A percentile compares a stretch with the other conserved stretches of the same genome.
Conservation (phyloP, 2,888 invertebrate genomes). For the Biston betularia region DNA sequence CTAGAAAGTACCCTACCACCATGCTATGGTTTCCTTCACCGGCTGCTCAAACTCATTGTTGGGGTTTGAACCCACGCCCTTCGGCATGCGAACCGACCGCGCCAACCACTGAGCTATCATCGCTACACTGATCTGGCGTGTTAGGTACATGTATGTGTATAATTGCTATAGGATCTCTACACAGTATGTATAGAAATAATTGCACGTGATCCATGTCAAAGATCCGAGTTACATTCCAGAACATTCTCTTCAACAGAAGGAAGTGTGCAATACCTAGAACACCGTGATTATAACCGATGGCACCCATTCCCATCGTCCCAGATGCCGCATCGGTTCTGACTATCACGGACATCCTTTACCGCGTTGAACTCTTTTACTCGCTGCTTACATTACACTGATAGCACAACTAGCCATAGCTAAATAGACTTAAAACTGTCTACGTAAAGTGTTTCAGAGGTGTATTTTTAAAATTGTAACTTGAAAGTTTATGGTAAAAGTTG, state of each 20-base stretch:
- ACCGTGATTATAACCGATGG: conserved; percentile 1
- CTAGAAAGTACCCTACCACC: too few relatives aligned
- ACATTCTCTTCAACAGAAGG: conserved; percentile 9
- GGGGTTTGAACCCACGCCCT: too few relatives aligned
- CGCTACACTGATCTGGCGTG: too few relatives aligned
- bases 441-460: neutral
- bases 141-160: too few relatives aligned
- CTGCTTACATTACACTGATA: neutral
- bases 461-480: neutral
- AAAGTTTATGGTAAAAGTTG: neutral
- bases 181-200: neutral
- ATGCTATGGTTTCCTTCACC: too few relatives aligned
- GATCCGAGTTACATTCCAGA: neutral
- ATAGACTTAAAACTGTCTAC: neutral
- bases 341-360: conserved; percentile 15
- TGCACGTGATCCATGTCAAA: conserved; percentile 7
- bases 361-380: conserved; percentile 39
- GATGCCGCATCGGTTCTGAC: conserved; percentile 5
- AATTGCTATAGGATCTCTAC: too few relatives aligned
- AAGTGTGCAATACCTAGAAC: conserved; percentile 2
- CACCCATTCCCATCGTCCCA: conserved; percentile 15
- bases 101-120: too few relatives aligned
- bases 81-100: too few relatives aligned
- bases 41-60: too few relatives aligned
- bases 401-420: neutral